phyloP scores from a whole-genome alignment of 2,797 vertebrate species.

The Hypotaenidia okinawae region DNA sequence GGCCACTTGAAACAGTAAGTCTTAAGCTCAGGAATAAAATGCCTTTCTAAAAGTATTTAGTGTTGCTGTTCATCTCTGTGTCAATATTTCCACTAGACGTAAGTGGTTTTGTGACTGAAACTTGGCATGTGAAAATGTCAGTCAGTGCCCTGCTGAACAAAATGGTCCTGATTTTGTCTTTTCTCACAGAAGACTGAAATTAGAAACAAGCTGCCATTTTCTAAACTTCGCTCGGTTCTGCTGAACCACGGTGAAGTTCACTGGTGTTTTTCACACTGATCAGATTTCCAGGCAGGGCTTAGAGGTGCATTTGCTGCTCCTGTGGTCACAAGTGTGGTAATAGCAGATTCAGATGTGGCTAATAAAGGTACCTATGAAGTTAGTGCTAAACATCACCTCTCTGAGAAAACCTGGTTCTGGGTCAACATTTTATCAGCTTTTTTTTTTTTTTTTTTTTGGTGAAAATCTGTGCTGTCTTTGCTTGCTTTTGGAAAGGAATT shows the following conservation, averaged over 20 bases:
- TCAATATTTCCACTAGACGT: conserved; percentile 51
- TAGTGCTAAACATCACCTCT: neutral
- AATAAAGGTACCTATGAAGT: neutral
- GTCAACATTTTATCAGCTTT: neutral
- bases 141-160: neutral
- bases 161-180: neutral
- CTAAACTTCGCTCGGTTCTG: neutral
- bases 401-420: neutral
- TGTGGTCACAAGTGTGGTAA: neutral
- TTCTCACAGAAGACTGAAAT: neutral
- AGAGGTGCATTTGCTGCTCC: neutral
- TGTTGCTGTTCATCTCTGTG: neutral
- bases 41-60: conserved; percentile 36
- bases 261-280: neutral
- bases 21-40: conserved; percentile 29
- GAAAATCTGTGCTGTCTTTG: neutral
- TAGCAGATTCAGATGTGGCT: neutral
- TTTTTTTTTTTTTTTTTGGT: neutral
- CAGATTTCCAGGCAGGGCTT: neutral
- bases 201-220: neutral
- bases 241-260: neutral
- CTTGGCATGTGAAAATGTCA: neutral
- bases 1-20: conserved; percentile 32
- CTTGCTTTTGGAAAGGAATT: neutral
- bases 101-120: conserved; percentile 36